Base-by-base conservation (phyloP, 2,113 vertebrate species). In the Aegithalos caudatus region DNA sequence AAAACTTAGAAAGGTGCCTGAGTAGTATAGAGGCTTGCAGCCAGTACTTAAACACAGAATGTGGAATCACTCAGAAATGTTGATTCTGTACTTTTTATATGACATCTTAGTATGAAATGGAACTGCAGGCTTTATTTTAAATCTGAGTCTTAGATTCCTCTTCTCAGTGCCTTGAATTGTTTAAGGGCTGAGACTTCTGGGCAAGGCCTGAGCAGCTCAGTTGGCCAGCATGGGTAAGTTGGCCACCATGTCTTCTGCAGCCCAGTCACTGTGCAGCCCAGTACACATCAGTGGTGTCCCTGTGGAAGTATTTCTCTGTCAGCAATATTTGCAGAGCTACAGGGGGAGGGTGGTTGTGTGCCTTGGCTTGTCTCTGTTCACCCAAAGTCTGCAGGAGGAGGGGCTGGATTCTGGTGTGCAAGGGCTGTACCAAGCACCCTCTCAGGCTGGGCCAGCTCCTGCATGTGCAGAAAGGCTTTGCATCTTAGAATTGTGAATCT, bases 1-100 rank as follows among this genome's bases (percentile, higher is more conserved):
- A 80, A 82, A 80, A 57, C 53, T 89, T 74, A 35, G 16, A 88
- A 70, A 89, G 81, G 53, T 94, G 57, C 48, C 70, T 80, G 76
- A 54, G 25, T 45, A 76, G 40, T 40, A 4, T 1, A 31, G 58
- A 69, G 53, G 21, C 20, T 90, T 81, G 40, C 45, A 73, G 88
- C 23, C 44, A 50, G 50, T 50, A 54, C 37, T 80, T 60, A 11
- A 67, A 45, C 14, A 42, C 14, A 56, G 15, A 16, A 48, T 22
- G 19, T 33, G 22, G 45, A 77, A 54, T 58, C 33, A 18, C 31
- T 93, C 40, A 20, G 66, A 86, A 65, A 4, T 57, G 6, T n/a
- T 72, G 9, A 3, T 71, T 67, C 62, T 69, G 73, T 82, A 45
- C 70, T 69, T n/a, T 37, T 37, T 38, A 0, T 64, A 6, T 58